Conservation (phyloP, 2,113 vertebrate genomes). For the Hyperopisus bebe region DNA sequence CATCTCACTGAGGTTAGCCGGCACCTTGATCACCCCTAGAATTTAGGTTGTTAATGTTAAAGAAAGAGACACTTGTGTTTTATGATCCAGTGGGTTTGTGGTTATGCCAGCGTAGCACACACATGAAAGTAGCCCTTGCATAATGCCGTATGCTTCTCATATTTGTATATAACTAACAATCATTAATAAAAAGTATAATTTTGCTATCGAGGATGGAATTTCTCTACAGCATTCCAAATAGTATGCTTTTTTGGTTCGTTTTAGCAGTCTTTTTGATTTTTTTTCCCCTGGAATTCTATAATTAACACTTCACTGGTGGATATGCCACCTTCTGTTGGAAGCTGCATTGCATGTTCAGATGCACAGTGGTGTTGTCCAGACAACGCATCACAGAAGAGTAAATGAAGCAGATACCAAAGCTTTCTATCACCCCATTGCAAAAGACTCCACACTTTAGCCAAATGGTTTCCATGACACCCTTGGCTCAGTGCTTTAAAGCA, state of each 20-base stretch:
- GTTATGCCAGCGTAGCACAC: background rate
- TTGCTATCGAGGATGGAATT: background rate
- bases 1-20: constrained; percentile 61
- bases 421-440: constrained; percentile 75
- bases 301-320: constrained; percentile 75
- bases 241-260: background rate
- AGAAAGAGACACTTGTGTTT: background rate
- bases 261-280: background rate
- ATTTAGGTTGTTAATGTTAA: constrained; percentile 35
- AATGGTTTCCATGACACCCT: constrained; percentile 74
- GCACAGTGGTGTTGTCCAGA: constrained; percentile 73
- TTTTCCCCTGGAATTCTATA: constrained; percentile 65
- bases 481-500: constrained; percentile 56
- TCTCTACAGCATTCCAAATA: background rate
- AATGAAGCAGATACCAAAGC: constrained; percentile 78
- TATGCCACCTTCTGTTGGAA: constrained; percentile 67
- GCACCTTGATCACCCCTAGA: constrained; percentile 49
- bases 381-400: constrained; percentile 74
- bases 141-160: background rate
- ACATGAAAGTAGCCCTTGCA: background rate
- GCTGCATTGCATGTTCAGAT: constrained; percentile 74
- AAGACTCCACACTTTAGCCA: constrained; percentile 67
- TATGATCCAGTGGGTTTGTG: background rate
- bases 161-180: background rate
- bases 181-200: background rate